Evolutionary conservation across 1,140 invertebrate species (phyloP).

Genomic region (Bombus fervidus): DNA sequence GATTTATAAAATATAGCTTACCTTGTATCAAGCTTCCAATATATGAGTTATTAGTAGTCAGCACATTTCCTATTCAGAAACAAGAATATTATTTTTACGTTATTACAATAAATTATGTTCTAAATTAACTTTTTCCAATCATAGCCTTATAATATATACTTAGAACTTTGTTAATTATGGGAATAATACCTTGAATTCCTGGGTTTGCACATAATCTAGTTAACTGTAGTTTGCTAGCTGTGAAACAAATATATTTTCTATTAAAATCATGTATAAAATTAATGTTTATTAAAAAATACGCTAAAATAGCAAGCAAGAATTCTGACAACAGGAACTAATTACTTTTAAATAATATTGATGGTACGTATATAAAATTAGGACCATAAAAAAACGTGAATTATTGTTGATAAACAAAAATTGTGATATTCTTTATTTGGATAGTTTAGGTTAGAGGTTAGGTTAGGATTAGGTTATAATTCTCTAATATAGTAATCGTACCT

Average conservation of each 20-base stretch:
- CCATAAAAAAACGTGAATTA: background rate
- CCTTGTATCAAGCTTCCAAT: slow-evolving; percentile 64
- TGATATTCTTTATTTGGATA: background rate
- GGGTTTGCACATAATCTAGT: background rate
- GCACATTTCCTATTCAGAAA: slow-evolving; percentile 54
- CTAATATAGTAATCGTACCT: slow-evolving; percentile 56
- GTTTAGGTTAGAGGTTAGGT: slow-evolving; percentile 43
- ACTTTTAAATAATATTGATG: background rate
- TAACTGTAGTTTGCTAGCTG: slow-evolving; percentile 35
- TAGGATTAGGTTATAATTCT: background rate
- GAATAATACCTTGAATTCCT: slow-evolving; percentile 47
- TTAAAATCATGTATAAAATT: background rate
- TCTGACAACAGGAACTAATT: background rate
- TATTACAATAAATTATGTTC: background rate
- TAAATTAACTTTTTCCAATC: slow-evolving; percentile 8
- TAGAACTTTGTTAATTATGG: background rate
- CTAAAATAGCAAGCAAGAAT: background rate
- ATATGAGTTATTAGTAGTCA: slow-evolving; percentile 46
- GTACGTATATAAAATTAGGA: background rate
- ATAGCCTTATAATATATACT: background rate
- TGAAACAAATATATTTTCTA: slow-evolving; percentile 1
- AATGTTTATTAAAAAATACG: background rate
- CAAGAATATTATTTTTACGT: background rate
- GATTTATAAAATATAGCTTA: slow-evolving; percentile 45
- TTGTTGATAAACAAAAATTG: background rate